Conservation (phyloP, 2,888 invertebrate species). For the Oligia fasciuncula region DNA sequence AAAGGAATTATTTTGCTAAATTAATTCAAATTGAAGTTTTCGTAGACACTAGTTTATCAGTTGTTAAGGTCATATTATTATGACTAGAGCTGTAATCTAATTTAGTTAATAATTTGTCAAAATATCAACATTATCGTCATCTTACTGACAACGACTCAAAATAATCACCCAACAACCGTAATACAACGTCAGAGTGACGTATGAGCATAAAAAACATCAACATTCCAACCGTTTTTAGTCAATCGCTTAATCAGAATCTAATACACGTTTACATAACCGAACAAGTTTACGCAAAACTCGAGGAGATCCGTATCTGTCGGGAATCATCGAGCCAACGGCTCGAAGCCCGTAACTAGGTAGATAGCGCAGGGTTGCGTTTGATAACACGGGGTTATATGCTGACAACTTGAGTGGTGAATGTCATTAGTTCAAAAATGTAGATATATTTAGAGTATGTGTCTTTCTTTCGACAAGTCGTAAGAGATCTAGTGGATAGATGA, state of each 20-base stretch:
- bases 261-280: constrained; percentile 64
- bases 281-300: constrained; percentile 65
- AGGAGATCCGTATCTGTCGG: constrained; percentile 62
- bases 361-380: constrained; percentile 53
- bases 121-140: not conserved
- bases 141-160: not conserved
- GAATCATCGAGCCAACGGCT: constrained; percentile 54
- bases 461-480: constrained; percentile 4
- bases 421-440: constrained; percentile 46
- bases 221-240: constrained; percentile 52
- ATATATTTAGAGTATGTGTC: constrained; percentile 20
- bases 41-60: not conserved
- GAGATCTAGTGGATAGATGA: constrained; percentile 1
- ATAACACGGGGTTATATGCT: constrained; percentile 48
- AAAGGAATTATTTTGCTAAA: not conserved
- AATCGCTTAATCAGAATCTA: constrained; percentile 66
- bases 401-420: constrained; percentile 51
- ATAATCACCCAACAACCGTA: constrained; percentile 11
- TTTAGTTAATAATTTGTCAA: not conserved
- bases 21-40: not conserved
- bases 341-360: constrained; percentile 54
- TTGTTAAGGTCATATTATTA: not conserved
- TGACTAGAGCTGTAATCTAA: not conserved
- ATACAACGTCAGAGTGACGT: constrained; percentile 52
- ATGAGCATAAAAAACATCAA: constrained; percentile 19